Percentiles rank a stretch among this genome's conserved stretches.
Conservation (phyloP, 2,113 vertebrate genomes). For the Syrrhaptes paradoxus region DNA sequence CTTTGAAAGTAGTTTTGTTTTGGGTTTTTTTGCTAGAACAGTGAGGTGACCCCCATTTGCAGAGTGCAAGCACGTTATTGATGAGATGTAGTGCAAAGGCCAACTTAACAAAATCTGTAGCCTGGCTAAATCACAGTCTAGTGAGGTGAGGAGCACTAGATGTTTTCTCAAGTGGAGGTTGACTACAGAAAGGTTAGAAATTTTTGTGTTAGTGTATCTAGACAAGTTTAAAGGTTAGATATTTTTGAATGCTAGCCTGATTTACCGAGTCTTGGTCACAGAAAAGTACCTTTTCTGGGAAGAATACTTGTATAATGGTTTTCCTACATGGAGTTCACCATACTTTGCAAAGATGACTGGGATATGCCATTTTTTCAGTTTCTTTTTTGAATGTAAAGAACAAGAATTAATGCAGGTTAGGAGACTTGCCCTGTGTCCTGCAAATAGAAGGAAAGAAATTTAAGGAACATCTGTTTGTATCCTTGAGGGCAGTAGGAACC, state of each 20-base stretch:
- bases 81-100: not conserved
- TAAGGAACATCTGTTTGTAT: not conserved
- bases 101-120: not conserved
- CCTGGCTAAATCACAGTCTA: not conserved
- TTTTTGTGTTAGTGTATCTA: not conserved
- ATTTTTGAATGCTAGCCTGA: not conserved
- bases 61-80: not conserved
- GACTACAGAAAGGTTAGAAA: not conserved
- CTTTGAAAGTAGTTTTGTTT: not conserved
- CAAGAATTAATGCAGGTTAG: not conserved
- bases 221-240: not conserved
- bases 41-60: not conserved
- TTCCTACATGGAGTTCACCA: not conserved
- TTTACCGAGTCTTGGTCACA: not conserved
- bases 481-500: not conserved
- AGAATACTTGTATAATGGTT: not conserved
- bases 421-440: not conserved
- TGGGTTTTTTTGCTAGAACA: not conserved
- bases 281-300: not conserved
- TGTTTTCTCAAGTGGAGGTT: not conserved
- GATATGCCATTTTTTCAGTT: not conserved
- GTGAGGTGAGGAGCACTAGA: not conserved
- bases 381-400: not conserved
- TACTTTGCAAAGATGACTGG: not conserved
- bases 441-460: not conserved